Base-by-base conservation (phyloP, 2,797 vertebrate genomes). In the Lemur catta region DNA sequence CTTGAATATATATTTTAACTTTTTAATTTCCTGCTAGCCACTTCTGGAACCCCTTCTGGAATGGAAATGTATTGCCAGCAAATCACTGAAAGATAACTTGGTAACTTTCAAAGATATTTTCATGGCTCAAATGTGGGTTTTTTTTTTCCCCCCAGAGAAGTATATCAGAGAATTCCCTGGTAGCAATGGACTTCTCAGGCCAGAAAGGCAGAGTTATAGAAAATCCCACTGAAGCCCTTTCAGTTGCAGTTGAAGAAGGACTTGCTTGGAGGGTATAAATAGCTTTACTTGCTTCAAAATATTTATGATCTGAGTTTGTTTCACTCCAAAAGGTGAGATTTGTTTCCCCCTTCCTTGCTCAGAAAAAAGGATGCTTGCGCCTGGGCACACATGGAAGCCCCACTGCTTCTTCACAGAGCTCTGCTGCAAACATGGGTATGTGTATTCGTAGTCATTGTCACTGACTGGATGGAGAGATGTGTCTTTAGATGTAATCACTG, bases 171-270 rank as follows among this genome's bases (percentile, higher is more conserved):
- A 99, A 99, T 98, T 99, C 99, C 46, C 98, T 99, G 91, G 99
- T 99, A 98, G 99, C 99, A 97, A 99, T 99, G 99, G 99, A 99
- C 98, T 99, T 99, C 98, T 99, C 99, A 78, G 99, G 99, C 93
- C 99, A 99, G 97, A 99, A 99, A 98, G 99, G 99, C 98, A 98
- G 99, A 93, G 99, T 99, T 97, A 99, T 99, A 67, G 99, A 99
- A 98, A 99, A 99, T 98, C 99, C 99, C 10, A 99, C 99, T 1
- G 99, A 99, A 98, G 99, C 98, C 11, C 98, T 99, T 95, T 99
- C 99, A 20, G 99, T 99, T 97, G 99, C 99, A 26, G 99, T 99
- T 86, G 99, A 99, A 98, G 99, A 99, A 98, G 99, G 99, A 92
- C 98, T 99, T 72, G 99, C 99, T 10, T 99, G 99, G 99, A 99